phyloP scores from a whole-genome alignment of 1,140 invertebrate genomes.

The Cheumatopsyche charites region DNA sequence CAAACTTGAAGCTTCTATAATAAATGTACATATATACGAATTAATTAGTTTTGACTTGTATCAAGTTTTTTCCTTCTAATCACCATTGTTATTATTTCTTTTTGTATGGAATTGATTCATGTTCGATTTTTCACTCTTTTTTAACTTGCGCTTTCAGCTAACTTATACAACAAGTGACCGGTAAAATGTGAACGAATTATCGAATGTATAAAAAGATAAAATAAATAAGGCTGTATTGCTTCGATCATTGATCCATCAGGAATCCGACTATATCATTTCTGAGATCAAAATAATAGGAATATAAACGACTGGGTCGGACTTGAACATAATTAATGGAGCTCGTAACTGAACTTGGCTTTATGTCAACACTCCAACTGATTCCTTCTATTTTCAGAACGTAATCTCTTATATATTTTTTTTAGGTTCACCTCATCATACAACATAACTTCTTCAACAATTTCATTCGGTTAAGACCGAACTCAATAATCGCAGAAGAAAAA shows the following conservation, averaged over 20 bases:
- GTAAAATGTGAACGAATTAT: no score
- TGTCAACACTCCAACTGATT: slow-evolving; percentile 41
- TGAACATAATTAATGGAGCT: slow-evolving; percentile 42
- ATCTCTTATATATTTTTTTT: slow-evolving; percentile 36
- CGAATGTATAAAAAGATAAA: no score
- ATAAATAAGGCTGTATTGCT: no score
- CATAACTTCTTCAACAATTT: slow-evolving; percentile 23
- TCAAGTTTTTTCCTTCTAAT: no score
- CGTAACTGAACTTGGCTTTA: slow-evolving; percentile 40
- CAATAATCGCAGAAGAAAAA: background rate
- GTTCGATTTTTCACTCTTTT: no score
- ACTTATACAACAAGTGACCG: no score
- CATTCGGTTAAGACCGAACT: slow-evolving; percentile 4
- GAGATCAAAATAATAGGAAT: slow-evolving; percentile 43
- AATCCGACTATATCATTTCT: slow-evolving; percentile 36
- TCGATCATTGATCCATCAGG: slow-evolving; percentile 3
- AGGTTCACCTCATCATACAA: slow-evolving; percentile 19
- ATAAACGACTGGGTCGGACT: slow-evolving; percentile 42
- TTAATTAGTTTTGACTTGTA: no score
- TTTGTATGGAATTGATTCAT: no score
- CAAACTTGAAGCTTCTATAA: no score
- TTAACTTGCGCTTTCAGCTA: no score
- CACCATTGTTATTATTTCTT: no score
- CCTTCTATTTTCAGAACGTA: slow-evolving; percentile 33
- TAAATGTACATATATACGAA: no score